Percentiles rank a stretch among this genome's conserved stretches.
Evolutionary conservation across 1,140 invertebrate genomes (phyloP).

Genomic region (Saxidomus purpurata): DNA sequence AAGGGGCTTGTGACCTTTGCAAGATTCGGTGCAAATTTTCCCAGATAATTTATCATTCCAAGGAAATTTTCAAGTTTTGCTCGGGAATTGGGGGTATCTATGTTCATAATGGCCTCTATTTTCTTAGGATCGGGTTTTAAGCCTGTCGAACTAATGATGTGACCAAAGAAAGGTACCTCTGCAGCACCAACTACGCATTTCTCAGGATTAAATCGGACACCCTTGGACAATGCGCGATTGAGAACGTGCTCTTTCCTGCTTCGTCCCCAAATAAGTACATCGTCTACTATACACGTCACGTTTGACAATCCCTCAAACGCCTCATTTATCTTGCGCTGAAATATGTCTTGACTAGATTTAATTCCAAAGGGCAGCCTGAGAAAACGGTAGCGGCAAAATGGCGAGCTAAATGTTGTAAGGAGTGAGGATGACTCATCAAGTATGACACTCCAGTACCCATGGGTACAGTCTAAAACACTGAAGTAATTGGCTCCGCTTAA

Average conservation of each 20-base stretch:
- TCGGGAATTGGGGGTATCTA: no score
- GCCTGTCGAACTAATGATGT: no score
- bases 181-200: no score
- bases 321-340: constrained; percentile 4
- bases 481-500: background rate
- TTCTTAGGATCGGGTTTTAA: no score
- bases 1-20: background rate
- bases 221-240: no score
- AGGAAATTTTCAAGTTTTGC: no score
- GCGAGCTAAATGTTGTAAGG: constrained; percentile 75
- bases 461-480: constrained; percentile 44
- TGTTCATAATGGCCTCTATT: no score
- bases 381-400: constrained; percentile 75
- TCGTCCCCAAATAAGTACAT: background rate
- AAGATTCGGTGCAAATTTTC: background rate
- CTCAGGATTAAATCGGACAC: no score
- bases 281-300: background rate
- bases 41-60: no score
- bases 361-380: constrained; percentile 74
- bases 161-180: no score
- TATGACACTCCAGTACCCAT: constrained; percentile 80
- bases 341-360: background rate
- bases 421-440: constrained; percentile 70
- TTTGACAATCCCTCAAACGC: background rate
- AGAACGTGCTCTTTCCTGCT: background rate